phyloP scores from a whole-genome alignment of 2,113 vertebrate species.

The Heterochromis multidens region DNA sequence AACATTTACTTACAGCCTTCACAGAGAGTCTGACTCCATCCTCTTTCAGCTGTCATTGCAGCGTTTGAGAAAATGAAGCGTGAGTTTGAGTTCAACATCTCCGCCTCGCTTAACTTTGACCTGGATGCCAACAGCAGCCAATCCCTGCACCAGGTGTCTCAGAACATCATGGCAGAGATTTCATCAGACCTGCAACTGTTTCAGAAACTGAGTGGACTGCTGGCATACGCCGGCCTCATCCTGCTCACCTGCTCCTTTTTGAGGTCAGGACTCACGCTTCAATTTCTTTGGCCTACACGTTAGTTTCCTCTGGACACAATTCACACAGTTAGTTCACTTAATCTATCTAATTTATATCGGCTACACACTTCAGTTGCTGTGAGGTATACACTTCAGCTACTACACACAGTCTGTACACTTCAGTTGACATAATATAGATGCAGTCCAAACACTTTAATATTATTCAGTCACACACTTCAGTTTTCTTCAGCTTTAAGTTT shows the following conservation, averaged over 20 bases:
- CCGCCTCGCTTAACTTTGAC: slow-evolving; percentile 65
- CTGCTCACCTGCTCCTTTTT: slow-evolving; percentile 74
- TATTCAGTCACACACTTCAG: neutral
- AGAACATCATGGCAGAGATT: slow-evolving; percentile 78
- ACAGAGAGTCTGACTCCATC: neutral
- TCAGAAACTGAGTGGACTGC: slow-evolving; percentile 44
- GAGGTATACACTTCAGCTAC: neutral
- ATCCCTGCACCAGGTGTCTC: slow-evolving; percentile 75
- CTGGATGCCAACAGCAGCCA: slow-evolving; percentile 76
- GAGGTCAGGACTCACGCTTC: slow-evolving; percentile 57
- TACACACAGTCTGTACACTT: neutral
- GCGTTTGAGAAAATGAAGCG: slow-evolving; percentile 74
- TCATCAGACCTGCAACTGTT: slow-evolving; percentile 39
- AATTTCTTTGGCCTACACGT: neutral
- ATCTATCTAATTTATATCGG: neutral
- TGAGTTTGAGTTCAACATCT: slow-evolving; percentile 89
- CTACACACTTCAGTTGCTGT: neutral
- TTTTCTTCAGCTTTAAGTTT: no score
- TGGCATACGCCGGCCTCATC: slow-evolving; percentile 69
- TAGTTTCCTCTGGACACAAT: neutral
- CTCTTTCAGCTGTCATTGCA: slow-evolving; percentile 65
- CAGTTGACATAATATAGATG: neutral
- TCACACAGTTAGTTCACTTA: neutral
- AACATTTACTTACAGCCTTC: rapidly evolving
- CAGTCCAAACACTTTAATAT: neutral